Evolutionary conservation across 2,888 invertebrate genomes (phyloP).

Genomic region (Steromphala cineraria): DNA sequence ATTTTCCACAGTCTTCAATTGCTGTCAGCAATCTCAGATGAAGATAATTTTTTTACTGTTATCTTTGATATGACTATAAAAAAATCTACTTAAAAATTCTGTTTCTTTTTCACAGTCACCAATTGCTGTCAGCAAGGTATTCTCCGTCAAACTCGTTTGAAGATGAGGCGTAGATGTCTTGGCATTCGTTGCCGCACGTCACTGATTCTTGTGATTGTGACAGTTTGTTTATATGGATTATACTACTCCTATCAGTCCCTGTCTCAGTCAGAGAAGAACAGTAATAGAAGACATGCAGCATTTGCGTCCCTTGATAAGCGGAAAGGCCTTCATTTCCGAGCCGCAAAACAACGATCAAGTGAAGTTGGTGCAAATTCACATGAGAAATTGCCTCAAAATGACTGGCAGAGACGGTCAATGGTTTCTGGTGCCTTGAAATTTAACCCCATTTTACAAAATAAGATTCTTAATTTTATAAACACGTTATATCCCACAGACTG

Average conservation of each 20-base stretch:
- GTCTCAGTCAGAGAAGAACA: not conserved
- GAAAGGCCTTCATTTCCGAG: slow-evolving; percentile 16
- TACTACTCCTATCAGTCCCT: slow-evolving; percentile 31
- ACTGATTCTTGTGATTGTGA: slow-evolving; percentile 24
- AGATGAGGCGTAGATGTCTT: slow-evolving; percentile 24
- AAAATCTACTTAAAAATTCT: too few species aligned
- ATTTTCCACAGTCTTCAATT: too few species aligned
- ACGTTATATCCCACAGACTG: slow-evolving; percentile 52
- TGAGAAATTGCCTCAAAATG: not conserved
- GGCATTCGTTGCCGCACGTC: slow-evolving; percentile 23
- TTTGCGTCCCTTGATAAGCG: slow-evolving; percentile 28
- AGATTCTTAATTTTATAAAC: slow-evolving; percentile 26
- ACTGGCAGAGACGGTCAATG: not conserved
- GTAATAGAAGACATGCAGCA: not conserved
- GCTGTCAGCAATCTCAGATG: too few species aligned
- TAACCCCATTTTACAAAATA: not conserved
- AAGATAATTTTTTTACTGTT: too few species aligned
- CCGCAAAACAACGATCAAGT: slow-evolving; percentile 1
- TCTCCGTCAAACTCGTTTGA: not conserved
- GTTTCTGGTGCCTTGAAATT: not conserved
- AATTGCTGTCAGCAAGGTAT: too few species aligned
- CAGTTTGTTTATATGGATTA: slow-evolving; percentile 25
- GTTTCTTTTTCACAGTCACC: too few species aligned
- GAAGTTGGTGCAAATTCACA: not conserved
- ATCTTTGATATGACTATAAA: too few species aligned